Conservation (phyloP, 1,140 invertebrate species). For the Heliconius congener region DNA sequence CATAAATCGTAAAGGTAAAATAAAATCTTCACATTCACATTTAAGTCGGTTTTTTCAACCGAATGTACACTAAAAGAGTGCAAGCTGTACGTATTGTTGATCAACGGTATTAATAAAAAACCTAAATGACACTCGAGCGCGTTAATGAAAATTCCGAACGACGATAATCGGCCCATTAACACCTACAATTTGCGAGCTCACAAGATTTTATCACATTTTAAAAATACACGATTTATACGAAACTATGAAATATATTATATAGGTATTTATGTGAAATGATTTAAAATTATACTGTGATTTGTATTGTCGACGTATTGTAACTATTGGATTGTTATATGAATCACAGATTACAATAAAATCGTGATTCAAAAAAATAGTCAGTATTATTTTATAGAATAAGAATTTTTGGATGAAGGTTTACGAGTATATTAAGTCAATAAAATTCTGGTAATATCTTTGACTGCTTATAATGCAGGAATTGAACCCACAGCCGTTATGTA, state of each 20-base stretch:
- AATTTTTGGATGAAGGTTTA: no score
- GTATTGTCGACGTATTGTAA: neutral
- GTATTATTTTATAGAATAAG: no score
- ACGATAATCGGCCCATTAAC: constrained; percentile 34
- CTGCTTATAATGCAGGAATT: no score
- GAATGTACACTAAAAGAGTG: neutral
- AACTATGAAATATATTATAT: constrained; percentile 2
- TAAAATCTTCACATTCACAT: no score
- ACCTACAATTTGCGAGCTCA: constrained; percentile 23
- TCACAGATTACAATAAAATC: neutral
- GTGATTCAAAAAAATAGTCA: no score
- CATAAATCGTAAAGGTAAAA: no score
- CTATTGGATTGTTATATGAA: neutral
- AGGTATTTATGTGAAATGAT: neutral
- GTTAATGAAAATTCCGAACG: constrained; percentile 34
- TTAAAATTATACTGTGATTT: neutral
- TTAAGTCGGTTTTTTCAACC: neutral
- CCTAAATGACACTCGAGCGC: constrained; percentile 14
- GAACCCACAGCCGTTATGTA: no score
- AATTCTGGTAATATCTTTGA: no score
- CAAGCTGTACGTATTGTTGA: neutral
- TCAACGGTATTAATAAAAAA: constrained; percentile 20
- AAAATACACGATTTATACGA: constrained; percentile 13
- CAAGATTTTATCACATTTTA: constrained; percentile 21
- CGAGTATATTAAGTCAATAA: no score